Evolutionary conservation across 2,113 vertebrate genomes (phyloP).

Genomic region (Conger conger): DNA sequence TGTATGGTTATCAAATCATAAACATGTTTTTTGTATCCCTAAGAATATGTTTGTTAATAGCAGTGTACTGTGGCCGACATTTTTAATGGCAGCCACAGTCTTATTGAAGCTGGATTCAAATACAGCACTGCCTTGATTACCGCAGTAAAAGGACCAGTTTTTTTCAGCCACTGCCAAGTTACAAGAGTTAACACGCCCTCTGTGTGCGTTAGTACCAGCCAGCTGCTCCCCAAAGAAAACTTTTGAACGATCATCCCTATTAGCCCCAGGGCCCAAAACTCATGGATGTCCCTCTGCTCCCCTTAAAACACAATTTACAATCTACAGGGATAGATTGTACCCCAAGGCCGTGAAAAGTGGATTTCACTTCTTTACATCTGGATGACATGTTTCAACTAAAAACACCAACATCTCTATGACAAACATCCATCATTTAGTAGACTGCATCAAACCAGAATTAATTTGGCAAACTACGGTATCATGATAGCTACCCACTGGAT

Average conservation of each 20-base stretch:
- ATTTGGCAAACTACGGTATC: not conserved
- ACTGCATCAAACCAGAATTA: not conserved
- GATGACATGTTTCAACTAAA: not conserved
- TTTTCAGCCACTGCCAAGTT: not conserved
- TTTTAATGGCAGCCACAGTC: no score
- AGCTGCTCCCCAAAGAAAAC: not conserved
- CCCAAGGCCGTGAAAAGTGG: not conserved
- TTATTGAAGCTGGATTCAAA: not conserved
- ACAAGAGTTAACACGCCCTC: not conserved
- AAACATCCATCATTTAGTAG: no score
- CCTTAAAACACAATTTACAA: not conserved
- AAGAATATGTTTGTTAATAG: not conserved
- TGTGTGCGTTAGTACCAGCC: not conserved
- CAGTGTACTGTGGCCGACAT: not conserved
- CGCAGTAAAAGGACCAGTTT: not conserved
- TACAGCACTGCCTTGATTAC: not conserved
- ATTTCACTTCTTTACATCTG: not conserved
- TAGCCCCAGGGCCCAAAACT: not conserved
- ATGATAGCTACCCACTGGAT: not conserved
- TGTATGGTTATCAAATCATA: not conserved
- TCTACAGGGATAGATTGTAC: no score
- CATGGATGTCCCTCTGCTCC: not conserved
- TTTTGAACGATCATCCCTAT: not conserved
- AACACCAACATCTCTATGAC: no score
- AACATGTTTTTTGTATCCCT: not conserved